Evolutionary conservation across 2,797 vertebrate species (phyloP).

Genomic region (Malurus splendens): DNA sequence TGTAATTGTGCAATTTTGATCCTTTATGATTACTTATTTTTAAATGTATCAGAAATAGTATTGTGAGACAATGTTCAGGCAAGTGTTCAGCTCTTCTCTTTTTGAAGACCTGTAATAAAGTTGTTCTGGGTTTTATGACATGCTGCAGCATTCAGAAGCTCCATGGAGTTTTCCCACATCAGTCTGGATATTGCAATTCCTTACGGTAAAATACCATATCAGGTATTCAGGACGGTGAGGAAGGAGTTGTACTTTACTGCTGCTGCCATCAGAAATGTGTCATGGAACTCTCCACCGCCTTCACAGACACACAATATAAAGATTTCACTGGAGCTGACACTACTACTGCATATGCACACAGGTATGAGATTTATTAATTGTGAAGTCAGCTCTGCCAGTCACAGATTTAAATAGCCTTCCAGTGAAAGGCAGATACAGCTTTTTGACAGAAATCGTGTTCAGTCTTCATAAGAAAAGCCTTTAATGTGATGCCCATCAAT

Average conservation of each 20-base stretch:
- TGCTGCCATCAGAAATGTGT: neutral
- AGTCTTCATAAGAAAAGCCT: neutral
- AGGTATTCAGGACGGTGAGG: fast-evolving
- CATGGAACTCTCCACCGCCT: neutral
- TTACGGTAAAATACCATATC: neutral
- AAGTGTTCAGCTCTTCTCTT: neutral
- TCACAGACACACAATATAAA: neutral
- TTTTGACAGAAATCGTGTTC: neutral
- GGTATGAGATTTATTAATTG: neutral
- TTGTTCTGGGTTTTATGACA: neutral
- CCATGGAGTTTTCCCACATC: neutral
- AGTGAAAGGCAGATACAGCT: neutral
- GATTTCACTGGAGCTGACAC: neutral
- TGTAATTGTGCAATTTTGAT: neutral
- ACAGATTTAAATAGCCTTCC: neutral
- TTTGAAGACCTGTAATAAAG: neutral
- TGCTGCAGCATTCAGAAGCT: neutral
- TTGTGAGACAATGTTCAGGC: neutral
- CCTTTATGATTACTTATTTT: neutral
- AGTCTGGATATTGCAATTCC: neutral
- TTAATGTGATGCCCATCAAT: slow-evolving; percentile 6
- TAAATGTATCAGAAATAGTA: neutral
- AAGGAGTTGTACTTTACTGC: neutral
- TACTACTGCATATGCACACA: neutral
- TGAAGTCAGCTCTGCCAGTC: neutral